Base-by-base conservation (phyloP, 2,888 invertebrate species). In the Brassicogethes aeneus region DNA sequence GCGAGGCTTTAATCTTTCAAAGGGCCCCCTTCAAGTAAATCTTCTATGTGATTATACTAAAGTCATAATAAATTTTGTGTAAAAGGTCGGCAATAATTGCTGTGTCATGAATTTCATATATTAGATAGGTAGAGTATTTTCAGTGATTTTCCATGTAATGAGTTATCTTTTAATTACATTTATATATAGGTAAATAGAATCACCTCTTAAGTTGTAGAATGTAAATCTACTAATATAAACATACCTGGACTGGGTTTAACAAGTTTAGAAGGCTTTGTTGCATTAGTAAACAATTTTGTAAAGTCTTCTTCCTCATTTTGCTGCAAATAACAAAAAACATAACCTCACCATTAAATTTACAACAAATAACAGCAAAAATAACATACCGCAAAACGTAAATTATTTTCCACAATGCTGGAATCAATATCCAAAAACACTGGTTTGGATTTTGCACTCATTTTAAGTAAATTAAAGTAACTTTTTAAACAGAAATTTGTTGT, bases 211-310 rank as follows among this genome's bases (percentile, higher is more conserved):
- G n/a, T n/a, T n/a, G n/a, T n/a, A n/a, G n/a, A n/a, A n/a, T n/a
- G n/a, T n/a, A n/a, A n/a, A n/a, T n/a, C n/a, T n/a, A n/a, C n/a
- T n/a, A n/a, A n/a, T n/a, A n/a, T n/a, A n/a, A n/a, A n/a, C n/a
- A n/a, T 71, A 82, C 85, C 85, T 64, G 84, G 80, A 45, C 61
- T 70, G 30, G 85, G 85, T 61, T 79, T 79, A 2, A 84, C 75
- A 42, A 79, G 66, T 60, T 79, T 78, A 2, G 73, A 76, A 16
- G 80, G 79, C 34, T 62, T 39, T n/a, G 39, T 40, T 14, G 37
- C 40, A 16, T 44, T 42, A 17, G 46, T 49, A 39, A 81, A 70
- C 30, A 79, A 64, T 54, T 77, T 75, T 44, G 74, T 74, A 10
- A 82, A 62, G 47, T 79, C 77, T 37, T 79, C 74, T 55, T 37